A percentile compares a stretch with the other conserved stretches of the same genome.
Evolutionary conservation across 2,113 vertebrate genomes (phyloP).

Genomic region (Galemys pyrenaicus): DNA sequence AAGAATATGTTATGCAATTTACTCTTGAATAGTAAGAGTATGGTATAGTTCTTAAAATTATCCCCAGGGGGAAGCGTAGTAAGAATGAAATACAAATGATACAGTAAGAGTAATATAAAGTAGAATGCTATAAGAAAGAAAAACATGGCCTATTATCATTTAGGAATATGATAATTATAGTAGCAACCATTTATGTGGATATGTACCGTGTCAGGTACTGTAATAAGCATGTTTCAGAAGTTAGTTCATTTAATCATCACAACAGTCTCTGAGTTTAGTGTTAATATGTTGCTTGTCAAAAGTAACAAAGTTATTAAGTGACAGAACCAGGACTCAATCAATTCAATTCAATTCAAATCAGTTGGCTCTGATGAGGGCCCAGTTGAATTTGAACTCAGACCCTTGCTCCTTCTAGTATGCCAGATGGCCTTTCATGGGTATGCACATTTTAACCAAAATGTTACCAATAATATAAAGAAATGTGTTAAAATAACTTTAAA

Average conservation of each 20-base stretch:
- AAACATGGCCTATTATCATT: neutral
- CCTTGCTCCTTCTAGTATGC: neutral
- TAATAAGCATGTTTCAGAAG: neutral
- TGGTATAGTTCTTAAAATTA: constrained; percentile 43
- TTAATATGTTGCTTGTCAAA: neutral
- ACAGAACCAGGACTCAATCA: neutral
- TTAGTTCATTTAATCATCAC: neutral
- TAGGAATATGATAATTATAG: neutral
- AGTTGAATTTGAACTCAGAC: neutral
- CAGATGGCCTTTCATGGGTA: neutral
- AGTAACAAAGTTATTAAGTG: neutral
- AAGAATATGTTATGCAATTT: constrained; percentile 39
- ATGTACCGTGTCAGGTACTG: neutral
- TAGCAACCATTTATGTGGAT: neutral
- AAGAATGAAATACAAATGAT: constrained; percentile 34
- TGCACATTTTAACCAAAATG: constrained; percentile 13
- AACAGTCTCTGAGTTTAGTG: neutral
- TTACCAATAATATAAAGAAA: neutral
- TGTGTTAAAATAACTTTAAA: constrained; percentile 28
- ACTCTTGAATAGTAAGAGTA: constrained; percentile 14
- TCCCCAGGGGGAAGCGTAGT: neutral
- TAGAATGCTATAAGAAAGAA: neutral
- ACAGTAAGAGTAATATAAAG: constrained; percentile 28
- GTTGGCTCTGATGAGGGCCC: neutral
- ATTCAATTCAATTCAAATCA: too few relatives aligned